Percentiles rank a stretch among this genome's conserved stretches.
Conservation (phyloP, 1,140 invertebrate species). For the Penaeus japonicus region DNA sequence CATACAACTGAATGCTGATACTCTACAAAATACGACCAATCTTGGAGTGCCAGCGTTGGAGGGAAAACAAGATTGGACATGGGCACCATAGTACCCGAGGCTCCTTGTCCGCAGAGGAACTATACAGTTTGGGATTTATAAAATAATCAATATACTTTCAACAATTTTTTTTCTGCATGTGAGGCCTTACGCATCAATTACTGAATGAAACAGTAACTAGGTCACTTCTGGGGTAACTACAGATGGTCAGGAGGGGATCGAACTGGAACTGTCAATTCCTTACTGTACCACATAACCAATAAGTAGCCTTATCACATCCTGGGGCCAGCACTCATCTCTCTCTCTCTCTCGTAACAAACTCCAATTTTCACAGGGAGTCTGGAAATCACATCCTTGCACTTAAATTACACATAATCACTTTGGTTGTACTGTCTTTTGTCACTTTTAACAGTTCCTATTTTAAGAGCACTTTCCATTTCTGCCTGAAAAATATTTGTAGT, state of each 20-base stretch:
- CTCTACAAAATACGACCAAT: conserved; percentile 54
- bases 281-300: conserved; percentile 7
- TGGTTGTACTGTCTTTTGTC: conserved; percentile 43
- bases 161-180: conserved; percentile 26
- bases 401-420: conserved; percentile 48
- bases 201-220: conserved; percentile 37
- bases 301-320: conserved; percentile 33
- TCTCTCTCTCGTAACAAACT: not conserved
- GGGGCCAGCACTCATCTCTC: conserved; percentile 24
- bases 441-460: conserved; percentile 45
- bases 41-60: conserved; percentile 51
- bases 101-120: conserved; percentile 50
- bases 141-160: conserved; percentile 40
- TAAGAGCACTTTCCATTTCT: conserved; percentile 42
- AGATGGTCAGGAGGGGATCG: conserved; percentile 41
- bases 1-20: conserved; percentile 56
- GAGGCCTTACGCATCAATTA: conserved; percentile 22
- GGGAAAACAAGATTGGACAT: conserved; percentile 41
- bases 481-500: conserved; percentile 32
- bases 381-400: not conserved
- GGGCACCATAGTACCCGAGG: conserved; percentile 35
- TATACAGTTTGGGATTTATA: conserved; percentile 43
- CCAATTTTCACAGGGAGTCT: not conserved
- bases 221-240: conserved; percentile 37
- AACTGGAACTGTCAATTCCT: conserved; percentile 12